Conservation (phyloP, 2,113 vertebrate genomes). For the Pelecanoides urinatrix region DNA sequence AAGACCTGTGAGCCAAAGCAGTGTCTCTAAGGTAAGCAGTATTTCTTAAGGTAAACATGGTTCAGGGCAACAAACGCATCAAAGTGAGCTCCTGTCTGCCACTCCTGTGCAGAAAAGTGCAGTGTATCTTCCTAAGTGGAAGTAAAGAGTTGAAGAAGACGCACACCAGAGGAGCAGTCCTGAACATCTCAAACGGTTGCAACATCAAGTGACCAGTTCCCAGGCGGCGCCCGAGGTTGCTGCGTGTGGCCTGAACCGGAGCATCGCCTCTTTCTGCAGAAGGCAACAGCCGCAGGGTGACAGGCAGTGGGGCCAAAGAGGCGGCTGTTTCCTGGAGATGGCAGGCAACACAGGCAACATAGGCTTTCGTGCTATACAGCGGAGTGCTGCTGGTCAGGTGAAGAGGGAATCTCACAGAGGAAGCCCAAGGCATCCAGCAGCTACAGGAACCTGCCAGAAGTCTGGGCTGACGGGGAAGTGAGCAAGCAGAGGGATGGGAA, state of each 20-base stretch:
- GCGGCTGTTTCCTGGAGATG: neutral
- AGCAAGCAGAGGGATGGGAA: neutral
- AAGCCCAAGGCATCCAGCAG: neutral
- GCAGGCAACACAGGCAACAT: neutral
- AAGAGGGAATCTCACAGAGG: neutral
- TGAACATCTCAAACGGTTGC: neutral
- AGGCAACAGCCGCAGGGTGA: neutral
- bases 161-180: neutral
- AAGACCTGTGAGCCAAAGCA: neutral
- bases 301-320: neutral
- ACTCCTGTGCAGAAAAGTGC: neutral
- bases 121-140: neutral
- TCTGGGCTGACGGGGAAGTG: neutral
- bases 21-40: neutral
- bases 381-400: neutral
- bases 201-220: neutral
- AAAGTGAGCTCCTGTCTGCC: slow-evolving; percentile 7
- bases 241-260: slow-evolving; percentile 1
- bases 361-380: neutral
- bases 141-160: neutral
- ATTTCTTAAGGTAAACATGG: neutral
- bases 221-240: neutral
- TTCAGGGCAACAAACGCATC: slow-evolving; percentile 20
- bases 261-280: slow-evolving; percentile 32
- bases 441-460: neutral